Base-by-base conservation (phyloP, 2,797 vertebrate genomes). In the Nannoperca obscura region DNA sequence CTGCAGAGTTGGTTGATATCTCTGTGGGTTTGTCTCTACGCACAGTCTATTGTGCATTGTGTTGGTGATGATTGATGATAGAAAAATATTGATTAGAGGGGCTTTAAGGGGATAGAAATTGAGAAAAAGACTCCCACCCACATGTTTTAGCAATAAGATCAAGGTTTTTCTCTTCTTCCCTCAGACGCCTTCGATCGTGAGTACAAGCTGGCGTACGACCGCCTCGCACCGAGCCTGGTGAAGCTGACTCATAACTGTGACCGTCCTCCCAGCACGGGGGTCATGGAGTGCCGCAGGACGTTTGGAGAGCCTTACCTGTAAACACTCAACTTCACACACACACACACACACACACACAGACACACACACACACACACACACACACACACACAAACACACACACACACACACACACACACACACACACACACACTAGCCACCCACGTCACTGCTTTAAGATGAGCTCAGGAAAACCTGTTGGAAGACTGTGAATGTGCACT, bases 161-260 rank as follows among this genome's bases (percentile, higher is more conserved):
- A 1, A 2, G 6, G 1, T 19, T 7, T 5, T 1, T 4, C 15
- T 68, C 30, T 52, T 82, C 50, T 27, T 27, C 44, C 72, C 78
- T 44, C 94, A 99, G 98, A 99, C 87, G 97, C 96, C 63, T 99
- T 99, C 78, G 98, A 99, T 83, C 96, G 97, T 1, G 98, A 99
- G 86, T 99, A 99, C 93, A 99, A 99, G 93, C 89, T 95, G 93
- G 98, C 98, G 5, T 99, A 98, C 0, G 97, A 99, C 64, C 97
- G 97, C 38, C 96, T 99, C n/a, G 95, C 94, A 0, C 97, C 97
- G 1, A 95, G 76, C 82, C 97, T 99, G 86, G 97, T 98, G 91
- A 99, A 98, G 93, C 96, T 95, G 81, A 99, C 97, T 34, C 97
- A 97, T 15, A 98, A 98, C 88, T 99, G 97, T 58, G 98, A 99